Base-by-base conservation (phyloP, 1,140 invertebrate species). In the Drosophila oshimai region DNA sequence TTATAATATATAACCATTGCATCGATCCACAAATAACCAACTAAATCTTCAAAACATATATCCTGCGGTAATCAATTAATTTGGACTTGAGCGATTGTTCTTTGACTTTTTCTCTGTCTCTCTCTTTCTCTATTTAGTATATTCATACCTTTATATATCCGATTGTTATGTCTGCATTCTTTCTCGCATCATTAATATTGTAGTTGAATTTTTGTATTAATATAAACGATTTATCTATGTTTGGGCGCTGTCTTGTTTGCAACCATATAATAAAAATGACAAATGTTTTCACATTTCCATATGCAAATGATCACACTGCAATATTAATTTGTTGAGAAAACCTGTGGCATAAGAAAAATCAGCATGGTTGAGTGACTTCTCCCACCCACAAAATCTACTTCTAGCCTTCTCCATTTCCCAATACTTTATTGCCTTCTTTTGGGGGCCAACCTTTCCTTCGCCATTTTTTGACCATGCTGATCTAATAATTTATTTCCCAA, bases 151-250 rank as follows among this genome's bases (percentile, higher is more conserved):
- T 45, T 69, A 67, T 37, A 47, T 71, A 71, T 61, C 42, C 44
- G 28, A 69, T 42, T 70, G 67, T 73, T 87, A 76, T 81, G 81
- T 81, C 67, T 87, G 84, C 83, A 77, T 87, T 68, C 83, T 87
- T 88, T 88, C 88, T 88, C 83, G 76, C 79, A 90, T 81, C 54
- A 78, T 71, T 78, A 90, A 90, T 90, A 90, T 90, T 90, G 88
- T 90, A 90, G 88, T 74, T 86, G 69, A 71, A 81, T 80, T 88
- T 80, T 83, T 88, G 60, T 74, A 73, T 79, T 57, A 39, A 34
- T 60, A 53, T 71, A 62, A 67, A 33, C 15, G 29, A 75, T 75
- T 61, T 70, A 28, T 70, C 26, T 53, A 42, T 46, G 53, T 57
- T 57, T 57, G 41, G 29, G 20, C 28, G 20, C 28, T 65, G 61